Evolutionary conservation across 2,797 vertebrate species (phyloP), one percentile per base, ranked within the genome.

Genomic region (Hypotaenidia philippensis): DNA sequence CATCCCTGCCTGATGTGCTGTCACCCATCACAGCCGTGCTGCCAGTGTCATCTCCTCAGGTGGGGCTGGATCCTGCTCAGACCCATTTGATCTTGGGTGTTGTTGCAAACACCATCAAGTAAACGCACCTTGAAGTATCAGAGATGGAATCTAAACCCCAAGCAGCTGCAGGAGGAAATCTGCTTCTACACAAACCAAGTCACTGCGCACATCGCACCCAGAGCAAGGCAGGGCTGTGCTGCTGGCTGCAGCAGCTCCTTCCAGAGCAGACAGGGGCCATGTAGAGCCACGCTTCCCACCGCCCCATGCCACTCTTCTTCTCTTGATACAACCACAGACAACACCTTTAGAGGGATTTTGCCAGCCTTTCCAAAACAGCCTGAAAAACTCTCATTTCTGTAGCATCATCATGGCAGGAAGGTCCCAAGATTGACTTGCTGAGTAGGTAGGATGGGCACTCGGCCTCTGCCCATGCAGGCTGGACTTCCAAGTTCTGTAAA

Each of bases 61-160:
- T 0, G 0, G 50, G 10, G 13, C 31, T 55, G 57, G 27, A 71
- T 36, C 29, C 29, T 47, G 44, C 34, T 40, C 1, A 1, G 34
- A 4, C 23, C 9, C 3, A 53, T 94, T 61, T 83, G 31, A 34
- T 86, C 66, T 82, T 8, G 3, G 44, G 5, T 29, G 45, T 40
- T 64, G 50, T 9, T 29, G 44, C 32, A 71, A 71, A 65, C 9
- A 47, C 31, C 49, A 76, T 38, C 55, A 68, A 68, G 13, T 17
- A 64, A 88, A 70, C 18, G 45, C 57, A 38, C 0, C 0, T 38
- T 38, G 63, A 86, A 79, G 32, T 41, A 84, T 34, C 34, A 25
- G 31, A 86, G 27, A 41, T 2, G 13, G 26, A 12, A 45, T 32
- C 29, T 56, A 31, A 91, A 87, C 32, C 19, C 55, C 56, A 40